These are phyloP conservation scores for Megastigmus dorsalis DNA, from an alignment of 2,888 invertebrate species.

Conservation along the genomic window DNA sequence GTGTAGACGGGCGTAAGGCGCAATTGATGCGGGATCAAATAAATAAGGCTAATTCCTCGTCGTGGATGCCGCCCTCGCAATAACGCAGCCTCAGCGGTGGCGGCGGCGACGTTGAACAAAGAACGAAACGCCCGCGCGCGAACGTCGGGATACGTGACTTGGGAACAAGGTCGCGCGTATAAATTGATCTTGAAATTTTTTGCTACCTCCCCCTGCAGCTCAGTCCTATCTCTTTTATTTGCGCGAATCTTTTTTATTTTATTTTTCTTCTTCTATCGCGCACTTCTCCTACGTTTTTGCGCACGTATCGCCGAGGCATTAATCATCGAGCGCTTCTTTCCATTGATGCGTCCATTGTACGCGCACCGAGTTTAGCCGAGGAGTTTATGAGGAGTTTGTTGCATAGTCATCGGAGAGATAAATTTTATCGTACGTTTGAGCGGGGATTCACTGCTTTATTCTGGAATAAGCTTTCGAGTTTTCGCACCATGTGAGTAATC, in stretches of 20 bases:
- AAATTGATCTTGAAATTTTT: conserved; percentile 51
- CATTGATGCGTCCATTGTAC: not conserved
- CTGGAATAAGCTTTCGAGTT: not conserved
- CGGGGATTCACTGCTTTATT: not conserved
- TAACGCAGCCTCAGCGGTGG: conserved; percentile 5
- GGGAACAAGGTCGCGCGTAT: conserved; percentile 56
- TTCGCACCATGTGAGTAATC: not conserved
- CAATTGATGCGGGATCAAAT: conserved; percentile 62
- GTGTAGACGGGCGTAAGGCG: too few species aligned
- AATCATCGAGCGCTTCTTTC: conserved; percentile 24
- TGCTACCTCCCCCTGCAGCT: not conserved
- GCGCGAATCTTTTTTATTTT: not conserved
- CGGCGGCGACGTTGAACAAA: conserved; percentile 59
- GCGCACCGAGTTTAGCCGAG: too few species aligned
- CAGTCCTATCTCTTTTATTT: not conserved
- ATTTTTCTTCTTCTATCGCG: not conserved
- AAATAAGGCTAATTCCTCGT: conserved; percentile 65
- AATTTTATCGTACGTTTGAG: conserved; percentile 8
- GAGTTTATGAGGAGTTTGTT: too few species aligned
- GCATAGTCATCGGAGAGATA: too few species aligned
- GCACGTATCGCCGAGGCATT: not conserved
- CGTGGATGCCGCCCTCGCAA: not conserved
- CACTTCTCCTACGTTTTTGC: not conserved
- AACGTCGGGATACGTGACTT: conserved; percentile 49
- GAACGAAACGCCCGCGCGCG: too few species aligned